A percentile compares a stretch with the other conserved stretches of the same genome.
phyloP scores from a whole-genome alignment of 2,113 vertebrate species.

The Ctenodactylus gundi region DNA sequence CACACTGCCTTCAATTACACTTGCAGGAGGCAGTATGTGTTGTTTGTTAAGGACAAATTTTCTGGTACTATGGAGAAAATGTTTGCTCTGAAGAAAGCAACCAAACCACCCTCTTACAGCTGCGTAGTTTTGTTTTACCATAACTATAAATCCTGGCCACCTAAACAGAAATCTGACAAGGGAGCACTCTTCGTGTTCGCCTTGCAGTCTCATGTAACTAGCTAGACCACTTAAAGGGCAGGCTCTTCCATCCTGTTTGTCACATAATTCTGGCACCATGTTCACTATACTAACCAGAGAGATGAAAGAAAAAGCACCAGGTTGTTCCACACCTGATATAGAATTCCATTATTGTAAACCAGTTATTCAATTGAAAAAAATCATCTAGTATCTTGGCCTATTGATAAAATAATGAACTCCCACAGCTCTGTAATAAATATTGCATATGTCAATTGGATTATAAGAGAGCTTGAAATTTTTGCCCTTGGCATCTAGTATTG shows the following conservation, averaged over 20 bases:
- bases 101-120: not conserved
- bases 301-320: not conserved
- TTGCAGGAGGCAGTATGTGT: not conserved
- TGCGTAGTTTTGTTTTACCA: constrained; percentile 8
- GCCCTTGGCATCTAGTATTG: not conserved
- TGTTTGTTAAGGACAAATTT: not conserved
- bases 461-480: not conserved
- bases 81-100: constrained; percentile 18
- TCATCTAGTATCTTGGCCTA: not conserved
- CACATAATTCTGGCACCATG: not conserved
- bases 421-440: constrained; percentile 31
- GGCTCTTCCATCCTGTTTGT: not conserved
- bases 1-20: not conserved
- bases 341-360: constrained; percentile 56
- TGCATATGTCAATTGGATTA: not conserved
- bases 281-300: not conserved
- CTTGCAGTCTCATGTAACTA: not conserved
- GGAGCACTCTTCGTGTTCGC: not conserved
- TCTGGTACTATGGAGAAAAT: not conserved
- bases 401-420: constrained; percentile 36
- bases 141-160: not conserved
- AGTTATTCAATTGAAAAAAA: not conserved
- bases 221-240: not conserved
- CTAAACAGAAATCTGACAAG: not conserved
- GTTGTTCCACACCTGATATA: not conserved